Percentiles rank a stretch among this genome's conserved stretches.
phyloP scores from a whole-genome alignment of 2,888 invertebrate genomes.

The Mesorhabditis sp. region DNA sequence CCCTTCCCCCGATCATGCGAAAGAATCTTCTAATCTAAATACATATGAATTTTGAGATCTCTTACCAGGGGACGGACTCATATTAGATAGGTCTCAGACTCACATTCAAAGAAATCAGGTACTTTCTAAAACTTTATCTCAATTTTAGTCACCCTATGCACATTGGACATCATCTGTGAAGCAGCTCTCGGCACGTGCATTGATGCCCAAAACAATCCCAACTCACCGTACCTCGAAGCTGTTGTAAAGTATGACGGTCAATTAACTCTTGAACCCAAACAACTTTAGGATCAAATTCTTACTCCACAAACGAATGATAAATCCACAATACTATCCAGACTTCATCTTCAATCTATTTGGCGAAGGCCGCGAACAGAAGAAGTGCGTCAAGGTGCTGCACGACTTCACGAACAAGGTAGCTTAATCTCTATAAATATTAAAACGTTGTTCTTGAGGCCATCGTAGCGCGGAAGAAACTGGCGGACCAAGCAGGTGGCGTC shows the following conservation, averaged over 20 bases:
- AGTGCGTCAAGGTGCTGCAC: conserved; percentile 60
- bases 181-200: conserved; percentile 51
- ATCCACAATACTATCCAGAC: conserved; percentile 61
- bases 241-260: conserved; percentile 41
- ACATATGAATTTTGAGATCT: no score
- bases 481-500: conserved; percentile 45
- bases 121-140: not conserved
- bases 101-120: not conserved
- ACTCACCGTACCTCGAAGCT: conserved; percentile 52
- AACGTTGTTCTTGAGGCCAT: conserved; percentile 21
- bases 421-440: not conserved
- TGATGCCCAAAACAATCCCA: conserved; percentile 48
- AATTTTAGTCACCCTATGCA: conserved; percentile 59
- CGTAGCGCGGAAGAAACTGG: conserved; percentile 34
- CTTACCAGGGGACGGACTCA: no score
- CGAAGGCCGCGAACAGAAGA: conserved; percentile 59
- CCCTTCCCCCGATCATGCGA: no score
- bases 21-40: no score
- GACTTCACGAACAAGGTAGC: conserved; percentile 59
- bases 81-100: no score
- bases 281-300: conserved; percentile 49
- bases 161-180: conserved; percentile 63
- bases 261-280: not conserved
- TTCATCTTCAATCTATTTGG: conserved; percentile 59
- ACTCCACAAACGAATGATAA: conserved; percentile 57